These are phyloP conservation scores for Pituophis catenifer DNA, from an alignment of 2,113 vertebrate genomes.

Conservation along the genomic window DNA sequence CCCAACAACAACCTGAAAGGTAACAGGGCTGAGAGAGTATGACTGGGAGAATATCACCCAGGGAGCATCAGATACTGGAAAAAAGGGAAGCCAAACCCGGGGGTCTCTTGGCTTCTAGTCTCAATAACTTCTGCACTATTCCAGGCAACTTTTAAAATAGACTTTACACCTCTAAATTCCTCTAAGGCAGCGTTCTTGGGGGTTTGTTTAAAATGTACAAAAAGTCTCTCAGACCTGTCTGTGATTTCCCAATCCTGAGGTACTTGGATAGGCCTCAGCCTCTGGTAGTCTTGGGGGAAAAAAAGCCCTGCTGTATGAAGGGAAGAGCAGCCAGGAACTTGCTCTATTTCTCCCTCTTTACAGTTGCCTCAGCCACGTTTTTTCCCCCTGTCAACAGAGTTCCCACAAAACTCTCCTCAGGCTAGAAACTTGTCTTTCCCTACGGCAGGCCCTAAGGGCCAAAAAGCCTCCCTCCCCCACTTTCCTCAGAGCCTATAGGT, in stretches of 20 bases:
- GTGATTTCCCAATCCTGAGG: not conserved
- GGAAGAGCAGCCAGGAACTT: not conserved
- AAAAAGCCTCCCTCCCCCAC: not conserved
- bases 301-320: not conserved
- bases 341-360: not conserved
- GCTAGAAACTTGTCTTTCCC: not conserved
- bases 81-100: not conserved
- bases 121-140: not conserved
- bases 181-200: not conserved
- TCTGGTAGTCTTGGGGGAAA: not conserved
- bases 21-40: not conserved
- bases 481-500: no score
- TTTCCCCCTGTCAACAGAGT: no score
- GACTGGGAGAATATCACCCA: not conserved
- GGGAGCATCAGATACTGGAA: not conserved
- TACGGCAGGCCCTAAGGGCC: not conserved
- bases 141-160: not conserved
- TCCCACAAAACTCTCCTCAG: not conserved
- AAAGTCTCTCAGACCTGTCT: not conserved
- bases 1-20: not conserved
- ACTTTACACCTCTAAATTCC: not conserved
- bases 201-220: not conserved
- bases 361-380: not conserved
- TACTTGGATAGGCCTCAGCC: not conserved
- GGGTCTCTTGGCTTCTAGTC: not conserved